phyloP scores from a whole-genome alignment of 2,888 invertebrate species.

The Agrotis clavis region DNA sequence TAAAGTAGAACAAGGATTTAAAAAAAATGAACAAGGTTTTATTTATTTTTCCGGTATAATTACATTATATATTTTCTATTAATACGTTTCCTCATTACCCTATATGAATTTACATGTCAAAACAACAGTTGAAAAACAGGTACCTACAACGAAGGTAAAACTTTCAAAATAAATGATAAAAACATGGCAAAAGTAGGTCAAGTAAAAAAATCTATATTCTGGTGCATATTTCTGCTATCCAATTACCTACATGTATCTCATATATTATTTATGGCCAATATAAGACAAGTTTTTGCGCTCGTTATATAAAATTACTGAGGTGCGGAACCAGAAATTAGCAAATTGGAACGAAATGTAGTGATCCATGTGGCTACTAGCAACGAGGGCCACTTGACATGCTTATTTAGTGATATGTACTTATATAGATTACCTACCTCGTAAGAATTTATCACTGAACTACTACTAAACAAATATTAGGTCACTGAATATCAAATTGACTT shows the following conservation, averaged over 20 bases:
- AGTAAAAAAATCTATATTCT: slow-evolving; percentile 49
- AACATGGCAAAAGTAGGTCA: slow-evolving; percentile 36
- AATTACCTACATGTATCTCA: slow-evolving; percentile 34
- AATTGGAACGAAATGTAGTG: slow-evolving; percentile 79
- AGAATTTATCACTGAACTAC: slow-evolving; percentile 12
- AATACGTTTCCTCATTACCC: slow-evolving; percentile 12
- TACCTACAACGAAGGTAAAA: slow-evolving; percentile 2
- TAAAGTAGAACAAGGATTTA: too few species aligned
- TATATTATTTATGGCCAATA: slow-evolving; percentile 47
- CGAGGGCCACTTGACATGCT: slow-evolving; percentile 41
- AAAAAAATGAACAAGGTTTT: neutral
- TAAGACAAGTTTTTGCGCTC: slow-evolving; percentile 60
- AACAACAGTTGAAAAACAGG: slow-evolving; percentile 30
- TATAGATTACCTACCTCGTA: slow-evolving; percentile 20
- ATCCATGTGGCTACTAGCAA: slow-evolving; percentile 48
- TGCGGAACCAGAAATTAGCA: slow-evolving; percentile 79
- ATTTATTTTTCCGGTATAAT: neutral
- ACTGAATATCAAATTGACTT: too few species aligned
- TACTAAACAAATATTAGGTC: neutral
- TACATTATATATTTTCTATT: slow-evolving; percentile 13
- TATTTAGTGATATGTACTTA: slow-evolving; percentile 22
- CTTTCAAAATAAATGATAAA: slow-evolving; percentile 24
- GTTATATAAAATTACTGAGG: slow-evolving; percentile 72
- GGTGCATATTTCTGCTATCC: slow-evolving; percentile 34
- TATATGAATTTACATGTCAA: slow-evolving; percentile 17